Base-by-base conservation (phyloP, 2,797 vertebrate species). In the Zenarchopterus dispar region DNA sequence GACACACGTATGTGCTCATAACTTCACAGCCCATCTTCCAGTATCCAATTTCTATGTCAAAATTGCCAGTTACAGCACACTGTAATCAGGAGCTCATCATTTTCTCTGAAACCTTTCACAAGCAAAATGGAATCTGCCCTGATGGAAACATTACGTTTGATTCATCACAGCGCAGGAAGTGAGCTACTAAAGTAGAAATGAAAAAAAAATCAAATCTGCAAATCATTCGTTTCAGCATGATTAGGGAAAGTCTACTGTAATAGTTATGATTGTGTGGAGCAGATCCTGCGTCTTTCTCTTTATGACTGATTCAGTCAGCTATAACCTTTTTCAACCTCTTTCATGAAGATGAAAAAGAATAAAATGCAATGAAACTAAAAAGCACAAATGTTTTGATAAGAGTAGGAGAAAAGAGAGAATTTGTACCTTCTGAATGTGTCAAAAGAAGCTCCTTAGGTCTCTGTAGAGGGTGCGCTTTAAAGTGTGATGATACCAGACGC, bases 191-290 rank as follows among this genome's bases (percentile, higher is more conserved):
- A 51, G 46, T 50, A 56, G 41, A 67, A 39, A 77, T 45, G 43
- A 54, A 67, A 62, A n/a, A n/a, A n/a, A n/a, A n/a, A n/a, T n/a
- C 46, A 41, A 45, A 73, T 73, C 28, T 66, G 71, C 62, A 23
- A 26, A 59, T 56, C 55, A 48, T 71, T 7, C 54, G 8, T 4
- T 13, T 17, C 52, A 62, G 59, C 48, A 44, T n/a, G 47, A 54
- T 39, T 52, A 51, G 57, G 80, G 84, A 58, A 65, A 64, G 56
- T 43, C 7, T 59, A 48, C 64, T 46, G 66, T 68, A 68, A 51
- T 54, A 4, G 24, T 54, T 50, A 19, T 56, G 39, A 64, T 51
- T 67, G 48, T 18, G 54, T 49, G 42, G 26, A 75, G 31, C 19
- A 53, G 42, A 47, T 6, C 22, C 31, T n/a, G n/a, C n/a, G n/a